Evolutionary conservation across 2,113 vertebrate genomes (phyloP), one percentile per base, ranked within the genome.

Genomic region (Benitochromis conjunctus): DNA sequence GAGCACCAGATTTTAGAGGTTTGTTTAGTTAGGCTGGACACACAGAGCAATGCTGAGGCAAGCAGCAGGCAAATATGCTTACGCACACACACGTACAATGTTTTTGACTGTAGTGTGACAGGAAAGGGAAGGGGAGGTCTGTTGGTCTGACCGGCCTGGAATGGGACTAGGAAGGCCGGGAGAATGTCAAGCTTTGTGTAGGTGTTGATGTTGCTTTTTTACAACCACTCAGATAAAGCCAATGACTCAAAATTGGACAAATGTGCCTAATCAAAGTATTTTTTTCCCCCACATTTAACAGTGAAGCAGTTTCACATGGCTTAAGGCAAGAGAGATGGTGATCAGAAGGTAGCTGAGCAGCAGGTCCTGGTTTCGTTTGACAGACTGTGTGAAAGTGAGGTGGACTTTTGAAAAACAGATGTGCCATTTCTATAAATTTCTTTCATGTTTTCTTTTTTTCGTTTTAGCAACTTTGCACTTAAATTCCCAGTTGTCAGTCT

Each of bases 161-260:
- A 90, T 84, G 88, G 55, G 60, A 86, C 89, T 77, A 89, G 80
- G 95, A 95, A 94, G 89, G 93, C 84, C 89, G 91, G 78, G 64
- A 94, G 83, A 95, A 95, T 94, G 94, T 93, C 94, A 91, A 51
- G 79, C 93, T 89, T 94, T 95, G 91, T 94, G 77, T 81, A 62
- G 55, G 79, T 91, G 84, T 83, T 87, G 51, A 89, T 84, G 57
- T 74, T 64, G 34, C 34, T 38, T 77, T 62, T 24, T n/a, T 55
- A 46, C 85, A 92, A 78, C 24, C 13, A 53, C 51, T 60, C 31
- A 5, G 4, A 19, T 56, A 19, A 58, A 79, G n/a, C 83, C 5
- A 82, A 53, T 64, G 24, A 56, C 12, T 76, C 34, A 36, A 57
- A 18, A 82, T 77, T 43, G 26, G 16, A 36, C 1, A 4, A 76